Evolutionary conservation across 2,797 vertebrate genomes (phyloP).

Genomic region (Crypturellus tataupa): DNA sequence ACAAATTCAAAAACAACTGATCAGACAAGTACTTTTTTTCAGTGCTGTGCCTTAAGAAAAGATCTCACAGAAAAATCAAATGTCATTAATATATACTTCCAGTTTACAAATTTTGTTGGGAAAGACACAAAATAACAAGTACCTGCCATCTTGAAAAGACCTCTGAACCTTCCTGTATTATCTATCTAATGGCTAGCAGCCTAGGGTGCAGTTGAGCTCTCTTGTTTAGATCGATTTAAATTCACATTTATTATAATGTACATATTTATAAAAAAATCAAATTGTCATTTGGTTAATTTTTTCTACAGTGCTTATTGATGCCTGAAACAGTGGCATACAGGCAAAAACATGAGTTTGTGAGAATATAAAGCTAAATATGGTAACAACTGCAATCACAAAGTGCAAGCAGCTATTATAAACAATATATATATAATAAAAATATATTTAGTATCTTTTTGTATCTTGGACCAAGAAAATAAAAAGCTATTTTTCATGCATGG

Average conservation of each 20-base stretch:
- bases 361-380: neutral
- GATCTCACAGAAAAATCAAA: neutral
- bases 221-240: slow-evolving; percentile 50
- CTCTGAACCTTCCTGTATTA: neutral
- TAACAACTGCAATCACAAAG: neutral
- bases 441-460: neutral
- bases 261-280: slow-evolving; percentile 12
- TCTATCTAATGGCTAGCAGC: neutral
- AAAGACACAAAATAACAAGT: neutral
- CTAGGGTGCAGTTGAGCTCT: neutral
- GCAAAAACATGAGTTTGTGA: neutral
- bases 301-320: neutral
- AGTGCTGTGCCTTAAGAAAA: neutral
- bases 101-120: neutral
- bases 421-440: neutral
- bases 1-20: neutral
- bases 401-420: neutral
- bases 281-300: slow-evolving; percentile 13
- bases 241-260: slow-evolving; percentile 15
- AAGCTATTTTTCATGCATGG: neutral
- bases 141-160: slow-evolving; percentile 2
- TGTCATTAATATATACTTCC: neutral
- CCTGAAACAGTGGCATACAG: neutral
- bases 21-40: neutral
- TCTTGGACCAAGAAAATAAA: neutral